Percentiles rank a stretch among this genome's conserved stretches.
Evolutionary conservation across 2,888 invertebrate genomes (phyloP).

Genomic region (Tinea trinotella): DNA sequence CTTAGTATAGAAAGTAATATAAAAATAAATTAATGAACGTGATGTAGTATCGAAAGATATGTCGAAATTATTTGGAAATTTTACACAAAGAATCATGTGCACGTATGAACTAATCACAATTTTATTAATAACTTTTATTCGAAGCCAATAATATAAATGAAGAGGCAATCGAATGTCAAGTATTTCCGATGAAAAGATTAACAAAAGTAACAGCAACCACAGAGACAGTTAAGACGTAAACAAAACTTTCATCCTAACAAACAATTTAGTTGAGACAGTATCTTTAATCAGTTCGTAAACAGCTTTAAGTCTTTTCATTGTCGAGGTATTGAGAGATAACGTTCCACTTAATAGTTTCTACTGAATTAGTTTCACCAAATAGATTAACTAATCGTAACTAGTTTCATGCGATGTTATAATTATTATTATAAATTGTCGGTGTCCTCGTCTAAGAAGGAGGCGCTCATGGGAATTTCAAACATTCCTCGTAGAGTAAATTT

Average conservation of each 20-base stretch:
- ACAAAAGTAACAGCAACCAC: not conserved
- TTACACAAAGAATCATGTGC: too few species aligned
- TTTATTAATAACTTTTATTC: too few species aligned
- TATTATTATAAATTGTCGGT: constrained; percentile 1
- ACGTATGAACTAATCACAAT: too few species aligned
- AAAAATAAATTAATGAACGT: too few species aligned
- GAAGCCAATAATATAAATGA: not conserved
- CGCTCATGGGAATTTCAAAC: constrained; percentile 10
- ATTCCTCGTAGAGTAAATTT: constrained; percentile 15
- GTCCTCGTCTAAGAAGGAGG: not conserved
- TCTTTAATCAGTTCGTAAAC: constrained; percentile 12
- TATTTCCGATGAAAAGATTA: not conserved
- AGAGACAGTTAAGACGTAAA: constrained; percentile 17
- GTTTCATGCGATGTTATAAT: not conserved
- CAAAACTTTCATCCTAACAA: constrained; percentile 20
- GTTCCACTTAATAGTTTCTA: not conserved
- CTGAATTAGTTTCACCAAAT: not conserved
- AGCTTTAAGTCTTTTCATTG: constrained; percentile 8
- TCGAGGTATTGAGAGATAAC: not conserved
- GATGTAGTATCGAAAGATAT: too few species aligned
- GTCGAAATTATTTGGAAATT: too few species aligned
- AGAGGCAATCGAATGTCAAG: not conserved
- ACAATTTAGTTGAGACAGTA: constrained; percentile 15
- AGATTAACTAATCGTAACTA: not conserved
- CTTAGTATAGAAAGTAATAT: too few species aligned